Conservation (phyloP, 92 coral and sea anemone genomes). For the Diadumene lineata region DNA sequence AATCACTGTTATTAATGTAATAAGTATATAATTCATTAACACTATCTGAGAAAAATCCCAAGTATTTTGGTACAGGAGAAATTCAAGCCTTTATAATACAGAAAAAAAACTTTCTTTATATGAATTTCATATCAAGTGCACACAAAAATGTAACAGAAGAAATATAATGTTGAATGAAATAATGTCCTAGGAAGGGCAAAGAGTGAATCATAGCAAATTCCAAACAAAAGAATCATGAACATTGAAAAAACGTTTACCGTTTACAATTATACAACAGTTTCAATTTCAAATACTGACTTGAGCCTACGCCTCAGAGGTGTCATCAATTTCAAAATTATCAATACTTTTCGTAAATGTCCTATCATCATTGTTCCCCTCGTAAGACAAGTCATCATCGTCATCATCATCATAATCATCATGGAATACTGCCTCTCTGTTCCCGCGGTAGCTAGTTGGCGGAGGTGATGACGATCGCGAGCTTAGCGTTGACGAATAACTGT, state of each 20-base stretch:
- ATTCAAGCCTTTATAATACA: too few relatives aligned
- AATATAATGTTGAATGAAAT: too few relatives aligned
- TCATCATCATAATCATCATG: conserved; percentile 31
- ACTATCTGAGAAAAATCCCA: too few relatives aligned
- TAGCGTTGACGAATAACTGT: conserved; percentile 7
- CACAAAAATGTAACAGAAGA: too few relatives aligned
- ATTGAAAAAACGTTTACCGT: too few relatives aligned
- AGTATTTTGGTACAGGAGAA: too few relatives aligned
- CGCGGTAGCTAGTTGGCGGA: background rate
- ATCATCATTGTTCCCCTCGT: conserved; percentile 10
- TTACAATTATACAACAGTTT: background rate
- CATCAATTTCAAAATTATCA: conserved; percentile 29
- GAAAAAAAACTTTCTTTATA: too few relatives aligned
- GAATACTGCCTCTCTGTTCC: background rate
- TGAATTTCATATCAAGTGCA: too few relatives aligned
- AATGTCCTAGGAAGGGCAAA: too few relatives aligned
- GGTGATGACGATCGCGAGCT: conserved; percentile 39
- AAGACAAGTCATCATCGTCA: background rate
- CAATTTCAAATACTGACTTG: background rate
- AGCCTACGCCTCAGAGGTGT: conserved; percentile 13
- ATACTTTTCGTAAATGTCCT: conserved; percentile 20
- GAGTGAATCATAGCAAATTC: background rate
- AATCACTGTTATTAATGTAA: too few relatives aligned
- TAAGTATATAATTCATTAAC: too few relatives aligned
- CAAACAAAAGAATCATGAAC: background rate